Percentiles rank a stretch among this genome's conserved stretches.
These are phyloP conservation scores for Clanis bilineata DNA, from an alignment of 2,888 invertebrate genomes.

Conservation along the genomic window DNA sequence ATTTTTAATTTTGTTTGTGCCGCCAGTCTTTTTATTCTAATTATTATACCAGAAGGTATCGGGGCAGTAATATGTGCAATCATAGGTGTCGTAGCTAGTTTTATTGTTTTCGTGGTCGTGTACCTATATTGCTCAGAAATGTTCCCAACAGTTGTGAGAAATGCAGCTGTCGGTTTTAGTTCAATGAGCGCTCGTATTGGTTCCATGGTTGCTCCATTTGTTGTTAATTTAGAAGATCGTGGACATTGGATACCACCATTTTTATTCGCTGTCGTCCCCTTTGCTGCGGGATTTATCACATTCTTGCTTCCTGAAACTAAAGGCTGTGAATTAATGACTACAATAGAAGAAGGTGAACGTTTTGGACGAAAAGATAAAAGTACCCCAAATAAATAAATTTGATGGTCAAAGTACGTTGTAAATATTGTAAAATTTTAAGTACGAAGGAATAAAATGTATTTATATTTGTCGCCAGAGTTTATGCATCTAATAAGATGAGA, in stretches of 20 bases:
- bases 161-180: constrained; percentile 93
- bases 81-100: constrained; percentile 89
- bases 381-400: constrained; percentile 1
- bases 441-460: no score
- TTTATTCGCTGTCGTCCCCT: constrained; percentile 86
- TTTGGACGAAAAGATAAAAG: constrained; percentile 53
- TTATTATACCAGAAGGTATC: constrained; percentile 70
- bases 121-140: constrained; percentile 94
- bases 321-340: constrained; percentile 88
- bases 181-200: constrained; percentile 94
- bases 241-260: constrained; percentile 85
- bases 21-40: constrained; percentile 82
- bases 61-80: constrained; percentile 84
- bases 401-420: neutral
- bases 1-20: constrained; percentile 84
- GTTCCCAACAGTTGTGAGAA: constrained; percentile 94
- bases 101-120: constrained; percentile 91
- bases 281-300: constrained; percentile 78
- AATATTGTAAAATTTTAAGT: constrained; percentile 2
- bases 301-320: constrained; percentile 90
- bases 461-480: neutral
- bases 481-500: no score
- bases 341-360: constrained; percentile 89
- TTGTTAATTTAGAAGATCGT: constrained; percentile 82
- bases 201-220: constrained; percentile 92